A percentile compares a stretch with the other conserved stretches of the same genome.
These are phyloP conservation scores for Horisme vitalbata DNA, from an alignment of 2,888 invertebrate genomes.

Conservation along the genomic window DNA sequence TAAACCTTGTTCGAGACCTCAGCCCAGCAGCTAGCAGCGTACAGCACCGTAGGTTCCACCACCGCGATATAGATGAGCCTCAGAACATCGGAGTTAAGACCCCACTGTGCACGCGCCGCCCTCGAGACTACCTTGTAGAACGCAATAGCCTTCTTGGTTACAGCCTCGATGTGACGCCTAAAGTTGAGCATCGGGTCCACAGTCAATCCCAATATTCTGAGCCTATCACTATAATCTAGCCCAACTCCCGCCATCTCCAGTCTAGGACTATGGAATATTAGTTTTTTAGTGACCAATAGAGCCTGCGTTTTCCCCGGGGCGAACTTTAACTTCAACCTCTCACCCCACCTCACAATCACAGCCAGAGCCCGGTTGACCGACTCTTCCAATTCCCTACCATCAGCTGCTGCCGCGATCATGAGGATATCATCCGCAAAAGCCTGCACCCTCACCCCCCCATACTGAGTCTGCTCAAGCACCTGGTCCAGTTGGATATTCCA, in stretches of 20 bases:
- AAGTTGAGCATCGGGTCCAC: conserved; percentile 10
- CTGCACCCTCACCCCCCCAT: background rate
- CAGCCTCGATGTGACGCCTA: background rate
- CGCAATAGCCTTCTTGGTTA: background rate
- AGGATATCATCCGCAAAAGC: background rate
- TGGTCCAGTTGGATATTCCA: conserved; percentile 4
- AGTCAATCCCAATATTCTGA: conserved; percentile 19
- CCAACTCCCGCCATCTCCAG: conserved; percentile 10
- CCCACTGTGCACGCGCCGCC: conserved; percentile 8
- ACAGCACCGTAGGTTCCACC: conserved; percentile 6
- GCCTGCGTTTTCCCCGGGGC: conserved; percentile 24
- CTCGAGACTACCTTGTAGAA: conserved; percentile 5
- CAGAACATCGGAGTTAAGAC: conserved; percentile 7
- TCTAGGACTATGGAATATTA: conserved; percentile 11
- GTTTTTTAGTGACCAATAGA: conserved; percentile 18
- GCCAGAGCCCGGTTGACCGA: conserved; percentile 1
- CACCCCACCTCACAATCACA: conserved; percentile 17
- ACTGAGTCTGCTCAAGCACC: background rate
- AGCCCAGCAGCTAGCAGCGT: conserved; percentile 6
- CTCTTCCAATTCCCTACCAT: background rate
- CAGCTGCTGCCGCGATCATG: background rate
- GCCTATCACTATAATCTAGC: background rate
- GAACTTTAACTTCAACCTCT: conserved; percentile 5
- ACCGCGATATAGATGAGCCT: conserved; percentile 2
- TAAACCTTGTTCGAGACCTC: background rate